Evolutionary conservation across 2,888 invertebrate species (phyloP).

Genomic region (Andrena bicolor): DNA sequence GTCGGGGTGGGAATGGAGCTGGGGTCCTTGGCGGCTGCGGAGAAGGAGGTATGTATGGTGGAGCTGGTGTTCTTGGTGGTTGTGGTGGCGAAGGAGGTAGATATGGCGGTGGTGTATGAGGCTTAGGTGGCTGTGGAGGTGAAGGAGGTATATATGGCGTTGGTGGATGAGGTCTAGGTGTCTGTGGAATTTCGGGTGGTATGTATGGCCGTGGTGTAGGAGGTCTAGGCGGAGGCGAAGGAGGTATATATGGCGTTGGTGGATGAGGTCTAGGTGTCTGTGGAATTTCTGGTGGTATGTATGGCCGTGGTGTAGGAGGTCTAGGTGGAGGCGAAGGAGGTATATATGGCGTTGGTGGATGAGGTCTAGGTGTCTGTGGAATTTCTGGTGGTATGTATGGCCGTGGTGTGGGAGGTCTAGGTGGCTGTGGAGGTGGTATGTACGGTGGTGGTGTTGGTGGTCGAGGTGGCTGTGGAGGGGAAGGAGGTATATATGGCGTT

Average conservation of each 20-base stretch:
- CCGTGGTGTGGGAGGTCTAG: slow-evolving; percentile 59
- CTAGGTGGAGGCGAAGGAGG: slow-evolving; percentile 21
- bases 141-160: slow-evolving; percentile 47
- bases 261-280: slow-evolving; percentile 66
- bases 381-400: slow-evolving; percentile 33
- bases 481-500: background rate
- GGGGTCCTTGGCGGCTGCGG: no score
- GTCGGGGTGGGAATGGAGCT: no score
- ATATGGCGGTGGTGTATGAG: slow-evolving; percentile 44
- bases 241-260: slow-evolving; percentile 62
- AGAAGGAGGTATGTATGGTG: no score
- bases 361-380: slow-evolving; percentile 42
- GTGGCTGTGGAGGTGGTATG: slow-evolving; percentile 16
- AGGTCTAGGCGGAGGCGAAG: slow-evolving; percentile 51
- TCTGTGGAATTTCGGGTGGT: slow-evolving; percentile 53
- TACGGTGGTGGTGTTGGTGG: slow-evolving; percentile 19
- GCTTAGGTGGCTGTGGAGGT: slow-evolving; percentile 45
- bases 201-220: slow-evolving; percentile 61
- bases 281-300: slow-evolving; percentile 67
- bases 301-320: slow-evolving; percentile 53
- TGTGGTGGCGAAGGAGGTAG: slow-evolving; percentile 31
- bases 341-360: slow-evolving; percentile 32
- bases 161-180: slow-evolving; percentile 46
- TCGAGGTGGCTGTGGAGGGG: slow-evolving; percentile 5
- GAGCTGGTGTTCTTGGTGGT: no score